Conservation (phyloP, 2,797 vertebrate species). For the Sibirionetta formosa region DNA sequence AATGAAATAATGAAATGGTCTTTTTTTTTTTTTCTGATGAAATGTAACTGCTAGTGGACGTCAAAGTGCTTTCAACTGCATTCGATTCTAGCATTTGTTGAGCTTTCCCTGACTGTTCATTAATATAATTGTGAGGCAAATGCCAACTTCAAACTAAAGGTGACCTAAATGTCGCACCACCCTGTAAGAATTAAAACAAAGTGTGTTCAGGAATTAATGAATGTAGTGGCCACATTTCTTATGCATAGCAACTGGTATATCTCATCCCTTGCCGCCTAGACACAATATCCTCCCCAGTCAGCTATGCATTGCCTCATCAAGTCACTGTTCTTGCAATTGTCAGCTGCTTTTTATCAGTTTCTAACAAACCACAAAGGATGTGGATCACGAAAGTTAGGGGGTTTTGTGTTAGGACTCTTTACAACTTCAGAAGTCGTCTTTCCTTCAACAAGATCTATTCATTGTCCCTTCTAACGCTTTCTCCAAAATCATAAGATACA, state of each 20-base stretch:
- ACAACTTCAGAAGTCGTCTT: neutral
- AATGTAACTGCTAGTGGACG: neutral
- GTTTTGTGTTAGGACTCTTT: conserved; percentile 6
- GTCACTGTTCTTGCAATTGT: neutral
- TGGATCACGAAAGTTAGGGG: neutral
- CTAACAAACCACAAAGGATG: neutral
- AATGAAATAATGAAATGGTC: neutral
- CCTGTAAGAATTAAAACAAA: conserved; percentile 71
- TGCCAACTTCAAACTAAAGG: conserved; percentile 75
- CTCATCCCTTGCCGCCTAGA: neutral
- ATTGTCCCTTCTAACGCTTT: neutral
- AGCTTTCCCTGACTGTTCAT: conserved; percentile 72
- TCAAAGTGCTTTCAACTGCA: conserved; percentile 45
- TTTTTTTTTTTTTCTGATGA: neutral
- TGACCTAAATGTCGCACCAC: conserved; percentile 66
- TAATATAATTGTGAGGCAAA: conserved; percentile 77
- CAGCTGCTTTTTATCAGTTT: conserved; percentile 3
- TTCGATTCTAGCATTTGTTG: conserved; percentile 53
- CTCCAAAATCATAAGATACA: neutral
- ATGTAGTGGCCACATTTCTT: neutral
- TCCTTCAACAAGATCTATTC: neutral
- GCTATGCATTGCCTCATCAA: neutral
- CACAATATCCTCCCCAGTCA: neutral
- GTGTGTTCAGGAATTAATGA: conserved; percentile 74
- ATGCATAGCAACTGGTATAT: neutral